A percentile compares a stretch with the other conserved stretches of the same genome.
Evolutionary conservation across 2,113 vertebrate genomes (phyloP).

Genomic region (Fregata magnificens): DNA sequence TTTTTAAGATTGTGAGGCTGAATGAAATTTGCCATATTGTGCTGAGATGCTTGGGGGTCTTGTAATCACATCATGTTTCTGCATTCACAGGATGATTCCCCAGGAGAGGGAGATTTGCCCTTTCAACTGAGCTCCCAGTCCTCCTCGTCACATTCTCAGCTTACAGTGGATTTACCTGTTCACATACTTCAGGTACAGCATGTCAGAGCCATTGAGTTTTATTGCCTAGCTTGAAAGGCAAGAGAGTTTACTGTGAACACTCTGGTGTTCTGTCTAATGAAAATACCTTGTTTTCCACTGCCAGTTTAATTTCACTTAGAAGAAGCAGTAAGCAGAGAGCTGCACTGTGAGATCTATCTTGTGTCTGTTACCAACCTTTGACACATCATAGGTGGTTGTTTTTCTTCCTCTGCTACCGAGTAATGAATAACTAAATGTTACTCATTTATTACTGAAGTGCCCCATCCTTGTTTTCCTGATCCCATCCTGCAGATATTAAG

Average conservation of each 20-base stretch:
- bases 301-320: background rate
- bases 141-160: constrained; percentile 84
- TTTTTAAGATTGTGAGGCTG: background rate
- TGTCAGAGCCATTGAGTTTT: background rate
- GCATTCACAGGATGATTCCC: constrained; percentile 82
- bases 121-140: constrained; percentile 87
- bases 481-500: background rate
- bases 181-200: constrained; percentile 88
- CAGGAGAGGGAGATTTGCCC: constrained; percentile 85
- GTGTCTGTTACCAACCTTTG: background rate
- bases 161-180: constrained; percentile 89
- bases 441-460: background rate
- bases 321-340: background rate
- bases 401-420: background rate
- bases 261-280: background rate
- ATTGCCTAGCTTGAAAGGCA: background rate
- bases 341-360: background rate
- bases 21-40: background rate
- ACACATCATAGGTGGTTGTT: background rate
- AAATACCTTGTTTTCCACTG: background rate
- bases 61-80: background rate
- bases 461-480: background rate
- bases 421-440: background rate
- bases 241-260: background rate
- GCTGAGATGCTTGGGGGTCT: background rate